Conservation (phyloP, 2,113 vertebrate species). For the Amblyornis subalaris region DNA sequence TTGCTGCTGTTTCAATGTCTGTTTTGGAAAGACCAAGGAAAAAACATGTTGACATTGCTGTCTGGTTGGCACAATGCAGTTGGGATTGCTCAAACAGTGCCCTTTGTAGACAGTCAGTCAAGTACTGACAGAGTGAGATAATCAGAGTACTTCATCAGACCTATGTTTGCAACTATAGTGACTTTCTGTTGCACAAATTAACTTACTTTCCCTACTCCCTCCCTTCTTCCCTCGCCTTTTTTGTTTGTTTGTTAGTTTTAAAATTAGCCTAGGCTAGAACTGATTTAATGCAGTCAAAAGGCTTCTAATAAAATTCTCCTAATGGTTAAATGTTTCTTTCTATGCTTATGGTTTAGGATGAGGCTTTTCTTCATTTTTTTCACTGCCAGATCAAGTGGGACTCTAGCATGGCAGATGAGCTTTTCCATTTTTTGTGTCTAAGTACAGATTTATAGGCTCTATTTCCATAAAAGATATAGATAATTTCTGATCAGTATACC, state of each 20-base stretch:
- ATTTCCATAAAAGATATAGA: neutral
- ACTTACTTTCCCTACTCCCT: neutral
- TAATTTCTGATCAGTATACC: neutral
- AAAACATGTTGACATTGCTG: neutral
- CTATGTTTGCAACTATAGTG: neutral
- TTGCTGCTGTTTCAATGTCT: neutral
- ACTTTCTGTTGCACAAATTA: neutral
- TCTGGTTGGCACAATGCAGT: neutral
- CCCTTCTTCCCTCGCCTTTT: rapidly evolving
- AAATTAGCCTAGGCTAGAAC: neutral
- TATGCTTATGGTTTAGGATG: neutral
- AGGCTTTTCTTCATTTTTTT: neutral
- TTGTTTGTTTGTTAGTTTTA: neutral
- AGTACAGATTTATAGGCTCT: neutral
- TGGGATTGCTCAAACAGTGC: slow-evolving; percentile 5
- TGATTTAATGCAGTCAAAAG: neutral
- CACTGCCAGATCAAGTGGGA: neutral
- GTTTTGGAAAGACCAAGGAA: neutral
- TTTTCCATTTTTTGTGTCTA: neutral
- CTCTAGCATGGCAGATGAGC: neutral
- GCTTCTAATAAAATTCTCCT: neutral
- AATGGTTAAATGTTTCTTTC: neutral
- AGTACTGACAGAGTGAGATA: neutral
- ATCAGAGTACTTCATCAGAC: neutral
- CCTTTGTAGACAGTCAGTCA: neutral